Percentiles rank a stretch among this genome's conserved stretches.
These are phyloP conservation scores for Mastigias papua DNA, from an alignment of 30 jellyfish, hydroid and myxozoan genomes.

Conservation along the genomic window DNA sequence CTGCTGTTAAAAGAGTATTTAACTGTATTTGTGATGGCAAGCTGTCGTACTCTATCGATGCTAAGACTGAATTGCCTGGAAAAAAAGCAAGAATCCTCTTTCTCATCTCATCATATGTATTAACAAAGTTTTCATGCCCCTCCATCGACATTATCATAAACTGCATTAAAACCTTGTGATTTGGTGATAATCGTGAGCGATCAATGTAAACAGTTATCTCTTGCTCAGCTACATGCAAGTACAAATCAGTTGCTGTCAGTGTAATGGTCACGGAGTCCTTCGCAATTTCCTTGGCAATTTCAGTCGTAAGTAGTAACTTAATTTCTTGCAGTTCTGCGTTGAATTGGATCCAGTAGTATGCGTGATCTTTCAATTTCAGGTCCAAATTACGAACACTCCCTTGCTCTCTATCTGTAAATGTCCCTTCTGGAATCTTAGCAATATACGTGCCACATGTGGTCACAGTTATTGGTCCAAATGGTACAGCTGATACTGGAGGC, in stretches of 20 bases:
- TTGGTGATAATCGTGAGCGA: constrained; percentile 17
- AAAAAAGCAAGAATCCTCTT: constrained; percentile 51
- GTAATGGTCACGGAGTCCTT: constrained; percentile 19
- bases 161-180: constrained; percentile 72
- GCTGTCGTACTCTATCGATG: constrained; percentile 46
- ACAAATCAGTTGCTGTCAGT: constrained; percentile 76
- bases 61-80: neutral
- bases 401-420: constrained; percentile 84
- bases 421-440: constrained; percentile 71
- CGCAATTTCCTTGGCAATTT: constrained; percentile 52
- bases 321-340: constrained; percentile 75
- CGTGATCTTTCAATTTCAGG: constrained; percentile 32
- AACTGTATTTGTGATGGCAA: constrained; percentile 27
- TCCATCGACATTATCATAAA: constrained; percentile 21
- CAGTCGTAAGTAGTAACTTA: constrained; percentile 41
- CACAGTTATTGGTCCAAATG: constrained; percentile 76
- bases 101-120: constrained; percentile 45
- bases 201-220: constrained; percentile 23
- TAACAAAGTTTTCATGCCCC: constrained; percentile 15
- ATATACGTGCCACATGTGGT: constrained; percentile 60
- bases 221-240: constrained; percentile 44
- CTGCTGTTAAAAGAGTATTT: constrained; percentile 17
- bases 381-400: constrained; percentile 80
- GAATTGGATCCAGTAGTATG: constrained; percentile 69
- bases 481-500: constrained; percentile 71